These are phyloP conservation scores for Poecilia velifera DNA, from an alignment of 2,797 vertebrate genomes.

Conservation along the genomic window DNA sequence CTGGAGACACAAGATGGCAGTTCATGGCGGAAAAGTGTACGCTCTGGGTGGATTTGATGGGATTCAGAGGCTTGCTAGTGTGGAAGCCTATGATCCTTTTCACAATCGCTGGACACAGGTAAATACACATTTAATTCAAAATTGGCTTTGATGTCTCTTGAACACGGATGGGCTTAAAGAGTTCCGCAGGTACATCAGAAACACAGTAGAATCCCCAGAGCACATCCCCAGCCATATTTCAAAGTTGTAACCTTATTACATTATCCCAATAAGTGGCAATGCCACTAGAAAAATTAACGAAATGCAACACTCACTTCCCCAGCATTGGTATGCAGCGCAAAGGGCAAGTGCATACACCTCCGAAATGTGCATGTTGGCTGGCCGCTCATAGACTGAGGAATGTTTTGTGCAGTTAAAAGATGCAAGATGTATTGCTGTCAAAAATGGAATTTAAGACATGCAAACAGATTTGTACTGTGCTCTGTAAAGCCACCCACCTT, in stretches of 20 bases:
- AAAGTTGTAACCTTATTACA: neutral
- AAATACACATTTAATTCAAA: constrained; percentile 9
- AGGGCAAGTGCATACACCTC: neutral
- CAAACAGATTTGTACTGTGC: neutral
- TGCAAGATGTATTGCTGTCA: neutral
- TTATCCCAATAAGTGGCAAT: neutral
- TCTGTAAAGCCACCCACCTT: neutral
- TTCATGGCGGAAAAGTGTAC: constrained; percentile 90
- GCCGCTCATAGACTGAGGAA: neutral
- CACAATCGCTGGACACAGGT: constrained; percentile 98
- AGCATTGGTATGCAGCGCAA: neutral
- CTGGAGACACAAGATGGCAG: constrained; percentile 98
- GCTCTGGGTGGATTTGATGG: constrained; percentile 94
- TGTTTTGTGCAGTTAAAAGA: neutral
- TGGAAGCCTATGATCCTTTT: constrained; percentile 95
- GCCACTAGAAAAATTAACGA: neutral
- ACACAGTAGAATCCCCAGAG: neutral
- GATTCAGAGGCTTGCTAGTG: constrained; percentile 87
- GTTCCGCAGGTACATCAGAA: neutral
- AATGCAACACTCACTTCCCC: neutral
- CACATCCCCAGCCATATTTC: neutral
- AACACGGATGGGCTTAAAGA: neutral
- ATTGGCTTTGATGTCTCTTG: neutral
- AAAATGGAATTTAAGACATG: neutral
- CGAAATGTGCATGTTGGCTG: neutral